Base-by-base conservation (phyloP, 2,113 vertebrate species). In the Kryptolebias marmoratus region DNA sequence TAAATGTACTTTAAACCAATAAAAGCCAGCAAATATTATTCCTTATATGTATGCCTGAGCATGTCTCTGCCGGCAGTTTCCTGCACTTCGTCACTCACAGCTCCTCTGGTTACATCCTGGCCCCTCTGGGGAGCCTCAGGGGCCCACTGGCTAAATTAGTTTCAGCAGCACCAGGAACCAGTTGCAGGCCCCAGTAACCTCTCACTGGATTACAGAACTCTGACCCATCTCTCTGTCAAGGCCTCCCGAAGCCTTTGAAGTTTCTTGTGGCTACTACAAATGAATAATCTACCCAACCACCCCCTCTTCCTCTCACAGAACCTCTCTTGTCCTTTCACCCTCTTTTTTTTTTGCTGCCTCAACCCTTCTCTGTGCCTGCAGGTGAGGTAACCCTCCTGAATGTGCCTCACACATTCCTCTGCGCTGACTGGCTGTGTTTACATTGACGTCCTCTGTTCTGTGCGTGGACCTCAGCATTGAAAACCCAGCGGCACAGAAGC, bases 371-470 rank as follows among this genome's bases (percentile, higher is more conserved):
- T 80, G 16, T 68, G 52, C 22, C 75, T 64, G 48, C 49, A 6
- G 79, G 70, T 75, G 64, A 66, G 47, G 15, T 28, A 64, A 66
- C 53, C 55, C 72, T 49, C 54, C 48, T 66, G 60, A 16, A 68
- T 82, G 4, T 87, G 85, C 87, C 87, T 91, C 80, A 77, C 75
- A 78, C 91, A 93, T 93, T 93, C 91, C 87, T 90, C 77, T 65
- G 79, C 71, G 4, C 80, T 93, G 91, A 92, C 91, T 91, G 64
- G 70, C 61, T 75, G 45, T 91, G 89, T 93, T 93, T 93, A 93
- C 91, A 78, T 78, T 83, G 84, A 88, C 87, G 79, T 86, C 81
- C 74, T 81, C 83, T 79, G 27, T 77, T 81, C 61, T 67, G 54
- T 71, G 79, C 28, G 64, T 42, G 53, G 62, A 63, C 68, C 27